These are phyloP conservation scores for Vultur gryphus DNA, from an alignment of 2,797 vertebrate species.

Conservation along the genomic window DNA sequence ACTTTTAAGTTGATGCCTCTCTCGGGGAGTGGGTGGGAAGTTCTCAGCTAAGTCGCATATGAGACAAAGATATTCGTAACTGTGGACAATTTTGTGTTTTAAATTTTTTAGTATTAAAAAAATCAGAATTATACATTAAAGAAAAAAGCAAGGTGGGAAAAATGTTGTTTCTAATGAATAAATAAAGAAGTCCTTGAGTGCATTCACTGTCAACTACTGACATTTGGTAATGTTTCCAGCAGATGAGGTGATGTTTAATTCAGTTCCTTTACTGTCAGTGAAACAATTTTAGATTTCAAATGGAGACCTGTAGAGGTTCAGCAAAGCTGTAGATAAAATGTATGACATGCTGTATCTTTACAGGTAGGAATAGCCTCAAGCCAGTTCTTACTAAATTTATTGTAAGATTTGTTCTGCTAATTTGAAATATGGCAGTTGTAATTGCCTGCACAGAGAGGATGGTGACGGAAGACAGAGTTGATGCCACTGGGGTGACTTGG, in stretches of 20 bases:
- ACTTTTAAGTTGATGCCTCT: background rate
- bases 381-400: background rate
- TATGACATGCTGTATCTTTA: background rate
- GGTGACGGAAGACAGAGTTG: background rate
- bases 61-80: background rate
- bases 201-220: background rate
- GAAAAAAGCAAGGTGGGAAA: background rate
- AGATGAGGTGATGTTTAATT: background rate
- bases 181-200: background rate
- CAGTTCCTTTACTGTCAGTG: background rate
- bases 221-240: conserved; percentile 3
- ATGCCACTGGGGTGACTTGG: background rate
- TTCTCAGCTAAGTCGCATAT: background rate
- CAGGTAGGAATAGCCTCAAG: background rate
- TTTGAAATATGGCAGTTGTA: background rate
- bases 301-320: background rate
- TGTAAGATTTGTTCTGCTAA: background rate
- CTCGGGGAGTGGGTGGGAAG: background rate
- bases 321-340: background rate
- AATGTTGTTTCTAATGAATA: background rate
- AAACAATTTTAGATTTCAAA: background rate
- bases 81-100: background rate
- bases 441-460: background rate
- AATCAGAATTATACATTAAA: background rate
- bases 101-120: background rate